Conservation (phyloP, 1,140 invertebrate species). For the Hormaphis cornu region DNA sequence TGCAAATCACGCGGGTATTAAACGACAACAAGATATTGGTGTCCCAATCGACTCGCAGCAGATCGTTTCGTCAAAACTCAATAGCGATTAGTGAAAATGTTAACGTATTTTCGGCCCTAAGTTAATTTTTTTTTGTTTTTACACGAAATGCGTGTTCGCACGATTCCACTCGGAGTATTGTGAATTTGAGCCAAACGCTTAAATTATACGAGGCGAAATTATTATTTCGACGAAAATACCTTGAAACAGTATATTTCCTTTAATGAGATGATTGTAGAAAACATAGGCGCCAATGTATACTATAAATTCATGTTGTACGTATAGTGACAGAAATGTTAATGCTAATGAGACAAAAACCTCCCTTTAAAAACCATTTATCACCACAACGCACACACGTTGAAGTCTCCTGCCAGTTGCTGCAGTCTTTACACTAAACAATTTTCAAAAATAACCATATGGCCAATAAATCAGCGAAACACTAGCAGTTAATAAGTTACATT, state of each 20-base stretch:
- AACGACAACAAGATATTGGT: too few relatives aligned
- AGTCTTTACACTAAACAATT: not conserved
- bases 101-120: not conserved
- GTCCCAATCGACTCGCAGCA: too few relatives aligned
- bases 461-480: too few relatives aligned
- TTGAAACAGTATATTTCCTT: not conserved
- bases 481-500: too few relatives aligned
- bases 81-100: too few relatives aligned
- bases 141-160: not conserved
- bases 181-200: not conserved
- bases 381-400: too few relatives aligned
- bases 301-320: not conserved
- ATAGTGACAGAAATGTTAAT: slow-evolving; percentile 1
- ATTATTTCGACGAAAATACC: slow-evolving; percentile 1
- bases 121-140: not conserved
- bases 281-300: not conserved
- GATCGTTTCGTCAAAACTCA: too few relatives aligned
- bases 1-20: too few relatives aligned
- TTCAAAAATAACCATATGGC: not conserved
- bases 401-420: too few relatives aligned
- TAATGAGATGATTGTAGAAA: slow-evolving; percentile 1
- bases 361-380: not conserved
- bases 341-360: not conserved
- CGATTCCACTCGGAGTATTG: too few relatives aligned
- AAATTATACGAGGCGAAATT: not conserved